Base-by-base conservation (phyloP, 2,888 invertebrate genomes). In the Archips xylosteana region DNA sequence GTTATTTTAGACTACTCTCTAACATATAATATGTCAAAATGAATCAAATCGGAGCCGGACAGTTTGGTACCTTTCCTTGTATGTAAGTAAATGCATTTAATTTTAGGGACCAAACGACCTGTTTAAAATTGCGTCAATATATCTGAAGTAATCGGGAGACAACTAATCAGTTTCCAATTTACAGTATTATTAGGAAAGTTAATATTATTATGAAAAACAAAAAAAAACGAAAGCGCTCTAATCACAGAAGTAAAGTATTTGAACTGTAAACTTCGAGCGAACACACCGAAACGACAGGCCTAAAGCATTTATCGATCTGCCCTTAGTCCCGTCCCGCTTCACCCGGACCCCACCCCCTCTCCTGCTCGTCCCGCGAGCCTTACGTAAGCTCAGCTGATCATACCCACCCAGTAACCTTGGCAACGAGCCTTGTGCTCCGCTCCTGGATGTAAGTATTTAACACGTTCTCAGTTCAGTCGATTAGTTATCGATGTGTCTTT, bases 321-420 rank as follows among this genome's bases (percentile, higher is more conserved):
- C 74, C 74, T 74, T 70, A 61, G 60, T 61, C 23, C 65, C 49
- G 64, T 45, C 66, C 64, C 70, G 69, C 74, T 49, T 59, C 60
- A 12, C 42, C 74, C 69, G 59, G 32, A 32, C 54, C 59, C 68
- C 47, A 49, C 57, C 57, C 68, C 23, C 65, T 64, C 13, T 59
- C 68, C 36, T 49, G 39, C 60, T 69, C 64, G 42, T 57, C 73
- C 69, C 65, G 36, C 74, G 64, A 39, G 23, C 70, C 65, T 74
- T 74, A 74, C 74, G 70, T 70, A 74, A 74, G 74, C 70, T 61
- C 70, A 74, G 74, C 74, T 74, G 74, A 70, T 74, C 70, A 65
- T 65, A 74, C 74, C 70, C 69, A 70, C 70, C 74, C 74, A 65
- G 65, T 74, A 65, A 69, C 73, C 74, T 74, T 74, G 74, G 65